phyloP scores from a whole-genome alignment of 2,113 vertebrate species.

The Chrysemys picta region DNA sequence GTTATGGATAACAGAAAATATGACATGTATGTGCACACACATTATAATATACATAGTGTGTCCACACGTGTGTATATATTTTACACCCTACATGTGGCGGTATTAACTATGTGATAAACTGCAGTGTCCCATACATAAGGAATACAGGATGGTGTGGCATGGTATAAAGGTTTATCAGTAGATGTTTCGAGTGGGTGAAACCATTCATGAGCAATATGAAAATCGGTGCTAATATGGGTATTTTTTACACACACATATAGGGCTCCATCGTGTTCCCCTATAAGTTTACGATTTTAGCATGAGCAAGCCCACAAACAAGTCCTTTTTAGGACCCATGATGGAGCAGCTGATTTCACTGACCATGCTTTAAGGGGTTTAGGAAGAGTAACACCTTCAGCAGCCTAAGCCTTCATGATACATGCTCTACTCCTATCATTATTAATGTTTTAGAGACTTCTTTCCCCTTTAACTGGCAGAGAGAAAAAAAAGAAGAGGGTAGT shows the following conservation, averaged over 20 bases:
- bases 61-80: not conserved
- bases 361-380: not conserved
- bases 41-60: not conserved
- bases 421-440: not conserved
- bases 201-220: not conserved
- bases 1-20: not conserved
- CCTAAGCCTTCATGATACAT: accelerated
- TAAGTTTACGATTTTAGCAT: not conserved
- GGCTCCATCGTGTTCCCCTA: not conserved
- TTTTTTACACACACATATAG: not conserved
- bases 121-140: not conserved
- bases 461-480: not conserved
- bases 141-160: not conserved
- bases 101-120: not conserved
- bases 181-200: not conserved
- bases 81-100: not conserved
- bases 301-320: not conserved
- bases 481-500: too few species aligned
- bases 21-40: not conserved
- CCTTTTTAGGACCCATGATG: not conserved
- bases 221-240: not conserved
- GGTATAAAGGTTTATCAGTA: not conserved
- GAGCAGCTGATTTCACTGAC: not conserved
- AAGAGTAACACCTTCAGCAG: not conserved
- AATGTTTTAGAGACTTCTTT: not conserved